Conservation (phyloP, 1,140 invertebrate genomes). For the Matsumurasca onukii region DNA sequence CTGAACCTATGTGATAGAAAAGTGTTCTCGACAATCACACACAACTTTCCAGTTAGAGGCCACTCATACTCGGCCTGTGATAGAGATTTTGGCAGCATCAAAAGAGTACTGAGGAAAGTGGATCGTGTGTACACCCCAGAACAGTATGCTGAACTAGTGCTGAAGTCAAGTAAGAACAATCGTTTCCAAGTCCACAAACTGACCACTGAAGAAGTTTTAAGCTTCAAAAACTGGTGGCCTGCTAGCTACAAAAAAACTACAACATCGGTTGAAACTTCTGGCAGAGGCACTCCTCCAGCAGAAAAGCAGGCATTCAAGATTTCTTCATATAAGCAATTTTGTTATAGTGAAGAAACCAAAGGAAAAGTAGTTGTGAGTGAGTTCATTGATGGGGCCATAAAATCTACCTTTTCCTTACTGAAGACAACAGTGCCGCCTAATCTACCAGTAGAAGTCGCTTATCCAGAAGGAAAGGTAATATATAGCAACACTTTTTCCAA, state of each 20-base stretch:
- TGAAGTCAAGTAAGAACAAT: not conserved
- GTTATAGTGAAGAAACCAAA: not conserved
- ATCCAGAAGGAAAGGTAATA: not conserved
- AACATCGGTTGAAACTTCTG: not conserved
- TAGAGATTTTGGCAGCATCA: not conserved
- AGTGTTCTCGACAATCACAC: constrained; percentile 30
- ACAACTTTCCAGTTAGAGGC: constrained; percentile 27
- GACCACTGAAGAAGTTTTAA: not conserved
- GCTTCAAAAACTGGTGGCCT: not conserved
- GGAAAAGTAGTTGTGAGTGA: not conserved
- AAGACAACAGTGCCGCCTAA: not conserved
- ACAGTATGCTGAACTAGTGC: not conserved
- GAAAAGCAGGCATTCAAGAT: not conserved
- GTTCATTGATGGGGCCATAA: not conserved
- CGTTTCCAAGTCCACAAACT: not conserved
- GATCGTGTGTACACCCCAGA: not conserved
- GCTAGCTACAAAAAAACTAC: not conserved
- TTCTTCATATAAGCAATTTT: not conserved
- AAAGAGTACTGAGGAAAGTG: not conserved
- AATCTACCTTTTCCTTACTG: not conserved
- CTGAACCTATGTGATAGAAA: constrained; percentile 27
- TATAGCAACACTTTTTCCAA: no score
- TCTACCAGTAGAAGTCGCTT: not conserved
- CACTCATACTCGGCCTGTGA: constrained; percentile 24
- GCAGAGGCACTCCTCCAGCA: not conserved